Conservation (phyloP, 92 coral and sea anemone genomes). For the Epizoanthus stellaris region DNA sequence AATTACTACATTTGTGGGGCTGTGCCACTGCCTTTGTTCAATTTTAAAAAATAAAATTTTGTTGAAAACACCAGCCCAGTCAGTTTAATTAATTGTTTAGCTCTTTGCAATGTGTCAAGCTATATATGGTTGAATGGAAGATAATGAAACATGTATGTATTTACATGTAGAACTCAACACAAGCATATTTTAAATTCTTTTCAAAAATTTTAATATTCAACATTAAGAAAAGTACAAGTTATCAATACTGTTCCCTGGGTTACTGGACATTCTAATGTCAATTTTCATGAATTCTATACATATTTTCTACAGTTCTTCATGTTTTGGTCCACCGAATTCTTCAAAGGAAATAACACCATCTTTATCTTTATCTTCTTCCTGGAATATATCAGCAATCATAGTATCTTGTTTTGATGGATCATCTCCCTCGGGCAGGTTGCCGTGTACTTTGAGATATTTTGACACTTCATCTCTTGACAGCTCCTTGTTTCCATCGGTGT, state of each 20-base stretch:
- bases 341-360: slow-evolving; percentile 88
- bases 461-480: slow-evolving; percentile 76
- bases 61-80: too few species aligned
- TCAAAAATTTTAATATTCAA: too few species aligned
- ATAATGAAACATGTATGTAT: too few species aligned
- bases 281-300: not conserved
- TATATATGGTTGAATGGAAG: too few species aligned
- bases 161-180: too few species aligned
- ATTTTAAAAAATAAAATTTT: too few species aligned
- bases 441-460: slow-evolving; percentile 67
- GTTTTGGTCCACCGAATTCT: slow-evolving; percentile 92
- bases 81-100: too few species aligned
- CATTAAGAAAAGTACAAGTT: not conserved
- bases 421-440: slow-evolving; percentile 71
- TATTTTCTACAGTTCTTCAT: slow-evolving; percentile 58
- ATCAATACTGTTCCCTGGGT: not conserved
- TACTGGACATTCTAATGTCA: too few species aligned
- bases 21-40: too few species aligned
- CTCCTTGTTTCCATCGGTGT: slow-evolving; percentile 79
- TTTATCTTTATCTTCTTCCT: slow-evolving; percentile 87
- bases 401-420: slow-evolving; percentile 75
- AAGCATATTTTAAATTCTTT: too few species aligned
- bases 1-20: too few species aligned
- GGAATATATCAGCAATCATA: slow-evolving; percentile 81
- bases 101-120: too few species aligned